Conservation (phyloP, 2,888 invertebrate genomes). For the Acanthococcus lagerstroemiae region DNA sequence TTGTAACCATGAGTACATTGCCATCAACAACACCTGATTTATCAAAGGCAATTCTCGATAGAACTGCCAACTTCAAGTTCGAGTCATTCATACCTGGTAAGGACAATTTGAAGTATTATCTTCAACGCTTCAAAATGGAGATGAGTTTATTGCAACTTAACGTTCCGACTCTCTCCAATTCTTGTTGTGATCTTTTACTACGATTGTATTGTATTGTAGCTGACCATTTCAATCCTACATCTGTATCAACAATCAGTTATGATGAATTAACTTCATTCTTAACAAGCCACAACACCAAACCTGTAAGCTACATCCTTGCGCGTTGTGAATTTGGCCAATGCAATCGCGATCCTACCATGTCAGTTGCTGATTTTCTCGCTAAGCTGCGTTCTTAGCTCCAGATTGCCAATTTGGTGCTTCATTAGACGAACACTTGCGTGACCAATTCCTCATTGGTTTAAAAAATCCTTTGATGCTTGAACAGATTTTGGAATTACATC, state of each 20-base stretch:
- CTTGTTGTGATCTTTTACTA: background rate
- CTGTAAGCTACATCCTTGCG: background rate
- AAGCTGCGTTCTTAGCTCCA: background rate
- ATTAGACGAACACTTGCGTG: background rate
- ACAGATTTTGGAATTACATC: background rate
- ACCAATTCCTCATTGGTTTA: slow-evolving; percentile 8
- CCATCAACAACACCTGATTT: no score
- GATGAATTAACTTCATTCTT: background rate
- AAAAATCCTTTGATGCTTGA: slow-evolving; percentile 6
- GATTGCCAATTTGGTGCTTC: background rate
- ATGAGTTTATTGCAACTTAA: background rate
- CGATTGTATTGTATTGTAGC: background rate
- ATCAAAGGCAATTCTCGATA: no score
- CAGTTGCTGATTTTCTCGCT: background rate
- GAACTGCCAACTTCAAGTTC: no score
- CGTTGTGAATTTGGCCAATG: background rate
- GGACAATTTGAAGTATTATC: background rate
- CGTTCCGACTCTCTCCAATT: background rate
- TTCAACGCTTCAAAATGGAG: background rate
- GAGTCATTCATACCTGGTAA: no score
- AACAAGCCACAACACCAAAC: background rate
- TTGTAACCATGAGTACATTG: no score
- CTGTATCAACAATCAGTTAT: background rate
- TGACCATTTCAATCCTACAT: background rate
- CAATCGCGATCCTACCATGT: background rate